These are phyloP conservation scores for Cepphus grylle DNA, from an alignment of 2,113 vertebrate species.

Conservation along the genomic window DNA sequence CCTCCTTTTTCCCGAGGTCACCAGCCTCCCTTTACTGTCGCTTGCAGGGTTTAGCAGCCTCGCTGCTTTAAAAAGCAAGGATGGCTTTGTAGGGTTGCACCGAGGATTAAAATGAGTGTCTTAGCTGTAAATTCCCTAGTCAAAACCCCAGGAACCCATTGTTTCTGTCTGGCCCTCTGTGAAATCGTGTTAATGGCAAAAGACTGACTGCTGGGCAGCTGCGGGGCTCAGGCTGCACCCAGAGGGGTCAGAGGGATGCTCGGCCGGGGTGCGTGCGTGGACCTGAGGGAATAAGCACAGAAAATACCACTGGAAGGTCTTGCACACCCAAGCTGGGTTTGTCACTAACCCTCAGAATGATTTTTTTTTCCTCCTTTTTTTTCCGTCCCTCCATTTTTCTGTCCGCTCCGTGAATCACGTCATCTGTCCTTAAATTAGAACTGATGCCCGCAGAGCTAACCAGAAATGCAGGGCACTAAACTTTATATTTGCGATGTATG, in stretches of 20 bases:
- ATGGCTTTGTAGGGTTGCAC: background rate
- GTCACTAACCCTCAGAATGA: too few relatives aligned
- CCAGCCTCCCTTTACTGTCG: background rate
- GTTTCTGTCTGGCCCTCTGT: background rate
- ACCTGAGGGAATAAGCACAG: background rate
- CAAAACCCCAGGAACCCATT: background rate
- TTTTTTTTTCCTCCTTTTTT: background rate
- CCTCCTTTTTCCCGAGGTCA: background rate
- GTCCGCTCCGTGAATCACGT: background rate
- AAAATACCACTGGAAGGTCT: background rate
- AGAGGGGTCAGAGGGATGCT: background rate
- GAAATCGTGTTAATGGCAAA: background rate
- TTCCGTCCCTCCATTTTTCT: background rate
- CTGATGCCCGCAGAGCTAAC: background rate
- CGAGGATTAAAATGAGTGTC: fast-evolving
- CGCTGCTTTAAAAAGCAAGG: background rate
- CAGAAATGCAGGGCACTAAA: background rate
- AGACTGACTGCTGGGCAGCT: background rate
- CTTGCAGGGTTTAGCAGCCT: background rate
- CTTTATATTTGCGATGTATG: too few relatives aligned
- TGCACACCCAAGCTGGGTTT: background rate
- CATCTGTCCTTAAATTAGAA: background rate
- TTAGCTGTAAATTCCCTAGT: background rate
- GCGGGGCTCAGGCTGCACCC: background rate
- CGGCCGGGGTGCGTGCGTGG: fast-evolving